A percentile compares a stretch with the other conserved stretches of the same genome.
phyloP scores from a whole-genome alignment of 2,113 vertebrate genomes.

The Crocuta crocuta region DNA sequence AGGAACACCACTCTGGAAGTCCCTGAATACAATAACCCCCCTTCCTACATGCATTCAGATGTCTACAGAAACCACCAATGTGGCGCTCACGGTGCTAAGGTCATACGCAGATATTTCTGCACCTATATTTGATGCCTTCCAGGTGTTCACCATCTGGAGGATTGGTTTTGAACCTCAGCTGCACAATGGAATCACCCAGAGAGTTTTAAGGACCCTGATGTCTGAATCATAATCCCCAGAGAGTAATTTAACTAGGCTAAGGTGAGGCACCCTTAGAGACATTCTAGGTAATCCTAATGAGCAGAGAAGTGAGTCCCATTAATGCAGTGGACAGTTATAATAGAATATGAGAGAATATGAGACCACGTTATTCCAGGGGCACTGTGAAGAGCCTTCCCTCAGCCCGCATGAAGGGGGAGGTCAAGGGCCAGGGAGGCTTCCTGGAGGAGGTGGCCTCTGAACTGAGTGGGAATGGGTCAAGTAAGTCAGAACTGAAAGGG shows the following conservation, averaged over 20 bases:
- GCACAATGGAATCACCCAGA: not conserved
- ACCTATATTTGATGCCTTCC: not conserved
- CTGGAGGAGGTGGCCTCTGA: not conserved
- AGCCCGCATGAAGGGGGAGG: not conserved
- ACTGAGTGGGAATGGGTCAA: not conserved
- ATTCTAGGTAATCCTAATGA: not conserved
- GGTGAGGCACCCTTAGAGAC: not conserved
- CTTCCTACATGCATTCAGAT: not conserved
- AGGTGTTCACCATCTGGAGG: not conserved
- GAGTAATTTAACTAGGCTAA: not conserved
- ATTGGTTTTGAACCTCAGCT: not conserved
- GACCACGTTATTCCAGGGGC: not conserved
- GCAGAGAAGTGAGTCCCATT: not conserved
- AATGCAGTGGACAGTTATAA: not conserved
- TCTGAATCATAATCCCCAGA: not conserved
- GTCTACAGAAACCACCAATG: not conserved
- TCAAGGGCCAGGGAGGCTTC: not conserved
- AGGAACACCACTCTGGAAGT: not conserved
- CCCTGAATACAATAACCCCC: not conserved
- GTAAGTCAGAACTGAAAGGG: not conserved
- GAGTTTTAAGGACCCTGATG: not conserved
- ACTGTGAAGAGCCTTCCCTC: fast-evolving
- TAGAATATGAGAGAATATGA: not conserved
- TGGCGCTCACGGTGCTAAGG: not conserved
- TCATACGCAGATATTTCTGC: not conserved